These are phyloP conservation scores for Trichonephila inaurata DNA, from an alignment of 1,140 invertebrate species.

Conservation along the genomic window DNA sequence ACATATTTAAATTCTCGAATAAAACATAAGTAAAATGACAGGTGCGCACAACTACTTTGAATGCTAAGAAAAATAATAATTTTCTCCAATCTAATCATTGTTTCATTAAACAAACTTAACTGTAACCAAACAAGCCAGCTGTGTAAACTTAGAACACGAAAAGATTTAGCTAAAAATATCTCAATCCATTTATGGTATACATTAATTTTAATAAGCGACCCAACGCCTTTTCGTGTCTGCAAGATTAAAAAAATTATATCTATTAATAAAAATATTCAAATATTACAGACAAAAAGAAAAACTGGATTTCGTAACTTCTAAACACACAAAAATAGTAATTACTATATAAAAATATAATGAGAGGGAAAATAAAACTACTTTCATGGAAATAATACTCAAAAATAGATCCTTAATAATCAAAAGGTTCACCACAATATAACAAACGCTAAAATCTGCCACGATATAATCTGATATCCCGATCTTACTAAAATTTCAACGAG, in stretches of 20 bases:
- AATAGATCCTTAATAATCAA: background rate
- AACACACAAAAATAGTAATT: background rate
- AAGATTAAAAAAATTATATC: too few relatives aligned
- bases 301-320: background rate
- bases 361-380: background rate
- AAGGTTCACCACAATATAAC: background rate
- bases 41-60: too few relatives aligned
- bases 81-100: background rate
- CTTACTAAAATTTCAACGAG: background rate
- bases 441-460: background rate
- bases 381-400: background rate
- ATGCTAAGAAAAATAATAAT: too few relatives aligned
- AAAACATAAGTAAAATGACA: too few relatives aligned
- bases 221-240: background rate
- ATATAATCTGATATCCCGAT: background rate
- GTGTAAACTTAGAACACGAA: background rate
- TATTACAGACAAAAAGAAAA: too few relatives aligned
- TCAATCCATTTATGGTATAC: background rate
- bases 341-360: background rate
- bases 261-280: too few relatives aligned
- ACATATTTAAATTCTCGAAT: too few relatives aligned
- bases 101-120: background rate
- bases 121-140: slow-evolving; percentile 11
- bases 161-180: background rate
- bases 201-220: slow-evolving; percentile 17